These are phyloP conservation scores for Drosophila diplacantha DNA, from an alignment of 2,888 invertebrate species.

Conservation along the genomic window DNA sequence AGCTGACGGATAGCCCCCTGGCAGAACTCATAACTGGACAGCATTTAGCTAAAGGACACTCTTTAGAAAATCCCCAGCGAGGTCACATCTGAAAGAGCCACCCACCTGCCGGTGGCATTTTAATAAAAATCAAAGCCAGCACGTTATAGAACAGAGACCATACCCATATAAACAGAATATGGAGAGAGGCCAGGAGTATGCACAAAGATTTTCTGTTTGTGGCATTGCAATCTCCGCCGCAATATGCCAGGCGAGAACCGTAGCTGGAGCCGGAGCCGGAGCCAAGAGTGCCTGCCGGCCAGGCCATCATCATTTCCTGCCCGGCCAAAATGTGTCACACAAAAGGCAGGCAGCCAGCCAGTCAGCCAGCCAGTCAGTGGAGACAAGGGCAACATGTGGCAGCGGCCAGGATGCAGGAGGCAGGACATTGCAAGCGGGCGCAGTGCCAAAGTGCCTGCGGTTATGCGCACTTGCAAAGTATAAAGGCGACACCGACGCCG, in stretches of 20 bases:
- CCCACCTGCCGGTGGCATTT: constrained; percentile 21
- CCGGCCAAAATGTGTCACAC: constrained; percentile 40
- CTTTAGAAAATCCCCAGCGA: constrained; percentile 5
- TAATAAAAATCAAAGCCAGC: constrained; percentile 38
- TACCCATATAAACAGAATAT: neutral
- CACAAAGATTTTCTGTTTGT: constrained; percentile 14
- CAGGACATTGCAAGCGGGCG: constrained; percentile 9
- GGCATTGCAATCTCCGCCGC: constrained; percentile 44
- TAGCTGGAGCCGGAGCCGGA: neutral
- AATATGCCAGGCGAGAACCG: constrained; percentile 21
- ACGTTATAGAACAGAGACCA: neutral
- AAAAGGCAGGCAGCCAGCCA: constrained; percentile 25
- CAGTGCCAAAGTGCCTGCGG: constrained; percentile 68
- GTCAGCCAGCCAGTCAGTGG: neutral
- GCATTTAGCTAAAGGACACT: neutral
- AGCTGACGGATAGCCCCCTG: neutral
- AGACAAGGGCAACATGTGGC: constrained; percentile 48
- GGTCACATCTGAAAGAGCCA: constrained; percentile 5
- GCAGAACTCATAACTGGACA: constrained; percentile 4
- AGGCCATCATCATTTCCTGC: constrained; percentile 37
- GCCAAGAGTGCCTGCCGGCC: constrained; percentile 1
- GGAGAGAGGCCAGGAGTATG: constrained; percentile 8
- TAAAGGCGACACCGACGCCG: constrained; percentile 10
- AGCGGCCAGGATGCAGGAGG: constrained; percentile 4
- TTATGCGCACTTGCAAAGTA: constrained; percentile 48